phyloP scores from a whole-genome alignment of 2,797 vertebrate genomes.

The Vespertilio murinus region DNA sequence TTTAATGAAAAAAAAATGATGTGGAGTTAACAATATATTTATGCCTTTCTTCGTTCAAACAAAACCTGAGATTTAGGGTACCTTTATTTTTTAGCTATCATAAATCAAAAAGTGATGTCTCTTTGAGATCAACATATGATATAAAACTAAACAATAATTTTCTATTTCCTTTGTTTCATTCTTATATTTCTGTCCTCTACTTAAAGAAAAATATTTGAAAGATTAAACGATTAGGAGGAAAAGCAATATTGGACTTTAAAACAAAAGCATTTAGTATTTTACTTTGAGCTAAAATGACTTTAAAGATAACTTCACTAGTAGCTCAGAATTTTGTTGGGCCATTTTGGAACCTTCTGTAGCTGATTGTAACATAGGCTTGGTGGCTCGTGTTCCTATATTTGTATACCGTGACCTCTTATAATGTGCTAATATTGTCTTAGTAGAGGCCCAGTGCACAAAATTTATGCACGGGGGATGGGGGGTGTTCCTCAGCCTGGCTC shows the following conservation, averaged over 20 bases:
- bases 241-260: constrained; percentile 42
- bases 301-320: neutral
- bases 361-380: neutral
- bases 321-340: neutral
- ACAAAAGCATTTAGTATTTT: neutral
- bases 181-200: neutral
- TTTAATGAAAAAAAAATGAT: constrained; percentile 65
- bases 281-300: neutral
- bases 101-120: constrained; percentile 54
- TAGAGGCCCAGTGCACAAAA: too few species aligned
- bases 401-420: neutral
- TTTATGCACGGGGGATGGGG: too few species aligned
- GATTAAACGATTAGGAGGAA: neutral
- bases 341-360: neutral
- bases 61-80: constrained; percentile 42
- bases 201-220: neutral
- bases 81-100: constrained; percentile 66
- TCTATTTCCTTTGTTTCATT: neutral
- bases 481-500: too few species aligned
- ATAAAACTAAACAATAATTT: neutral
- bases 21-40: constrained; percentile 35
- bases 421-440: neutral
- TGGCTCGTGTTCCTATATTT: neutral
- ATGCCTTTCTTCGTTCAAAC: constrained; percentile 19
- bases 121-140: constrained; percentile 1